Evolutionary conservation across 2,113 vertebrate genomes (phyloP).

Genomic region (Boleophthalmus pectinirostris): DNA sequence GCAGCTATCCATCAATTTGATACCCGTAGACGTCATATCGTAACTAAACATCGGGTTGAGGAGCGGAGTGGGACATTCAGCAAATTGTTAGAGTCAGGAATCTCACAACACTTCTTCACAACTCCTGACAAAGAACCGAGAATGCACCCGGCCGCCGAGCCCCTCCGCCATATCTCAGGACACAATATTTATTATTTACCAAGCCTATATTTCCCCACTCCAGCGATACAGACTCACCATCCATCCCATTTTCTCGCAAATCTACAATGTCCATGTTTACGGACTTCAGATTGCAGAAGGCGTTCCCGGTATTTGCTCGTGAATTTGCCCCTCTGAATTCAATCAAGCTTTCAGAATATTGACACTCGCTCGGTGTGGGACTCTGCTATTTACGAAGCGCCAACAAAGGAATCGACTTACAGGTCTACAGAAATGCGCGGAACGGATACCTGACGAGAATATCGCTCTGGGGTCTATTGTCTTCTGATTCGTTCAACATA

Average conservation of each 20-base stretch:
- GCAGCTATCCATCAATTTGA: too few species aligned
- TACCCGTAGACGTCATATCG: too few species aligned
- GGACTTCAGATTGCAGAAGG: slow-evolving; percentile 5
- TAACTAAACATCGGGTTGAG: too few species aligned
- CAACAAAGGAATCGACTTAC: slow-evolving; percentile 42
- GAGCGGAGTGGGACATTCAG: too few species aligned
- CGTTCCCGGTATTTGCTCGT: slow-evolving; percentile 14
- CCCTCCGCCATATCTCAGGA: too few species aligned
- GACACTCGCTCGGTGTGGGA: slow-evolving; percentile 23
- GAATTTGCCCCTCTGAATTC: slow-evolving; percentile 38
- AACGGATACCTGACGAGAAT: slow-evolving; percentile 20
- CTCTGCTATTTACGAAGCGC: slow-evolving; percentile 38
- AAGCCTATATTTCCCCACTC: not conserved
- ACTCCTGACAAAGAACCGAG: too few species aligned
- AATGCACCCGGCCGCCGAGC: too few species aligned
- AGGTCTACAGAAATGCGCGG: slow-evolving; percentile 28
- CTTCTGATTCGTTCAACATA: not conserved
- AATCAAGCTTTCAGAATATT: slow-evolving; percentile 38
- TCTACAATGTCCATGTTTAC: slow-evolving; percentile 1
- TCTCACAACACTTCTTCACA: too few species aligned
- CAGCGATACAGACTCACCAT: slow-evolving; percentile 4
- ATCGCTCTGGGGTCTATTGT: slow-evolving; percentile 14
- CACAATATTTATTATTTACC: too few species aligned
- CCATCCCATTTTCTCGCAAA: not conserved
- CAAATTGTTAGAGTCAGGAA: too few species aligned